Conservation (phyloP, 2,888 invertebrate genomes). For the Resseliella maxima region DNA sequence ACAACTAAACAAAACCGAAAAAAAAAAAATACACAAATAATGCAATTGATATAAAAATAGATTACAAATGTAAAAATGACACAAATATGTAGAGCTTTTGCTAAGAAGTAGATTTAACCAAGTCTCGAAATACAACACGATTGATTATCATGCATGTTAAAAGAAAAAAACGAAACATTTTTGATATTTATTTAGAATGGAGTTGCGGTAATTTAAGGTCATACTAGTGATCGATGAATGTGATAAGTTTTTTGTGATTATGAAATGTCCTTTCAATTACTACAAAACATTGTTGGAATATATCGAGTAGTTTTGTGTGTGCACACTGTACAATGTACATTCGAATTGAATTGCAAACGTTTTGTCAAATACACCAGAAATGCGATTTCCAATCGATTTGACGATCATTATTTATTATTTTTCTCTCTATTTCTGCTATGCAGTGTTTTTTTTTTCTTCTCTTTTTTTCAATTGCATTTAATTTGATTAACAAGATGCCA, state of each 20-base stretch:
- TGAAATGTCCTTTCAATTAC: constrained; percentile 24
- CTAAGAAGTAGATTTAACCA: background rate
- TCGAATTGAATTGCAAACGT: background rate
- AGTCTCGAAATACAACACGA: background rate
- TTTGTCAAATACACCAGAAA: background rate
- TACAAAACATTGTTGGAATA: too few relatives aligned
- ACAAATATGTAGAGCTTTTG: constrained; percentile 16
- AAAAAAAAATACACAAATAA: background rate
- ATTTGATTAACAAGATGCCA: constrained; percentile 7
- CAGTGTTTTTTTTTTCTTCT: background rate
- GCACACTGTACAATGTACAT: background rate
- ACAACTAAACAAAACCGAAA: background rate
- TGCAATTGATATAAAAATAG: constrained; percentile 43
- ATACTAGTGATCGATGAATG: background rate
- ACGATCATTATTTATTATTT: background rate
- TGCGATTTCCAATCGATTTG: background rate
- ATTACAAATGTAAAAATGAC: constrained; percentile 25
- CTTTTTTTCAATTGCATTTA: background rate
- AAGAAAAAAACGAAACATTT: background rate
- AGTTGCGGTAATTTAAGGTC: constrained; percentile 4
- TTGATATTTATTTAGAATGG: background rate
- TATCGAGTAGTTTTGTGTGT: background rate
- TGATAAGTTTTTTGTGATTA: background rate
- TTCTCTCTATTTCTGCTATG: background rate
- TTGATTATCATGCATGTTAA: background rate